Percentiles rank a stretch among this genome's conserved stretches.
phyloP scores from a whole-genome alignment of 1,140 invertebrate species.

The Heliconius melpomene region DNA sequence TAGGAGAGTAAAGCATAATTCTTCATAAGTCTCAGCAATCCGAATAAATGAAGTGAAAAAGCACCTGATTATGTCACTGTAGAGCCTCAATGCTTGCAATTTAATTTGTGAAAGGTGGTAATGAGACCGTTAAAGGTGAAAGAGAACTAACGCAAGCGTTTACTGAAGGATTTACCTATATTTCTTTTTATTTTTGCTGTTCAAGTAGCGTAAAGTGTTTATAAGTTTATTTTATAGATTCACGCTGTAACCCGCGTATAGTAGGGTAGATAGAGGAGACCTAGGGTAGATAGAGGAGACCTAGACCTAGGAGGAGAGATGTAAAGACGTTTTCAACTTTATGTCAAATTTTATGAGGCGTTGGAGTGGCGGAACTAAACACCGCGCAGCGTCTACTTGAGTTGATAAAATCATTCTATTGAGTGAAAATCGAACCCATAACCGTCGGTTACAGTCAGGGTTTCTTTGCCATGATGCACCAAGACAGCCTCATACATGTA shows the following conservation, averaged over 20 bases:
- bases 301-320: too few species aligned
- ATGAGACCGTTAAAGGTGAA: neutral
- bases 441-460: too few species aligned
- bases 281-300: too few species aligned
- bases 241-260: neutral
- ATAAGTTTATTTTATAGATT: neutral
- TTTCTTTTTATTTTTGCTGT: neutral
- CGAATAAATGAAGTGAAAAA: constrained; percentile 4
- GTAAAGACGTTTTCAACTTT: neutral
- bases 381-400: neutral
- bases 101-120: constrained; percentile 6
- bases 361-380: neutral
- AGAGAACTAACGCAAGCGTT: neutral
- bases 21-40: constrained; percentile 1
- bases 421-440: too few species aligned
- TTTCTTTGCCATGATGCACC: too few species aligned
- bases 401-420: neutral
- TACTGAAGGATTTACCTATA: neutral
- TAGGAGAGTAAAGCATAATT: neutral
- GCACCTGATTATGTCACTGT: constrained; percentile 9
- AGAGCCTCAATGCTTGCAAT: neutral
- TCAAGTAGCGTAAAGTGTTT: neutral
- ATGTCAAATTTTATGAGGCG: too few species aligned
- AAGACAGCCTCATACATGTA: neutral
- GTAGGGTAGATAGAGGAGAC: neutral